Conservation (phyloP, 2,888 invertebrate species). For the Cotesia congregata region DNA sequence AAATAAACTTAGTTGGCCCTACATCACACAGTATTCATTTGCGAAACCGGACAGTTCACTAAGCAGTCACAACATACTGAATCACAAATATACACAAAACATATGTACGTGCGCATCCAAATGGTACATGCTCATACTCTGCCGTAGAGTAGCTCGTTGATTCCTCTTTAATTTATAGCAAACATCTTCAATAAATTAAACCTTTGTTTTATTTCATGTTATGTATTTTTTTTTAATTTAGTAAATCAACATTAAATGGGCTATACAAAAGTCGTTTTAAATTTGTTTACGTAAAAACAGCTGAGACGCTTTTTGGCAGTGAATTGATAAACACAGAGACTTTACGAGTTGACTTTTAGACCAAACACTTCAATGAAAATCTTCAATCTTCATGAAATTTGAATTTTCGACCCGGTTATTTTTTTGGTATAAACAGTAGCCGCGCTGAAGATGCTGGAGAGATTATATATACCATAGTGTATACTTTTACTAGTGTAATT, state of each 20-base stretch:
- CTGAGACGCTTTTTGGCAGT: constrained; percentile 17
- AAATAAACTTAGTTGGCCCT: constrained; percentile 40
- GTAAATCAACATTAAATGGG: constrained; percentile 18
- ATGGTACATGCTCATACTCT: neutral
- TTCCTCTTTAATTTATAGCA: neutral
- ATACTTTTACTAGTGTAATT: neutral
- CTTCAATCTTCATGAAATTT: constrained; percentile 14
- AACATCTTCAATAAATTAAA: constrained; percentile 9
- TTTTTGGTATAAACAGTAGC: neutral
- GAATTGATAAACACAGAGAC: constrained; percentile 28
- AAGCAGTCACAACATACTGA: constrained; percentile 8
- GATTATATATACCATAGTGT: no score
- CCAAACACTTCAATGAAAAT: constrained; percentile 28
- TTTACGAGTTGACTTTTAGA: constrained; percentile 23
- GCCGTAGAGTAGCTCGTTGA: neutral
- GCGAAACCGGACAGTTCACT: constrained; percentile 23
- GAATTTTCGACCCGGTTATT: neutral
- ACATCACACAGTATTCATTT: constrained; percentile 31
- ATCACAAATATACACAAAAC: neutral
- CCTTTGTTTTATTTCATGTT: neutral
- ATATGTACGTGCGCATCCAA: neutral
- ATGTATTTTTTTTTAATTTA: neutral
- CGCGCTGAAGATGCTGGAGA: neutral
- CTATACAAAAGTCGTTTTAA: neutral
- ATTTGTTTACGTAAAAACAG: constrained; percentile 6